Base-by-base conservation (phyloP, 2,888 invertebrate species). In the Pollenia labialis region DNA sequence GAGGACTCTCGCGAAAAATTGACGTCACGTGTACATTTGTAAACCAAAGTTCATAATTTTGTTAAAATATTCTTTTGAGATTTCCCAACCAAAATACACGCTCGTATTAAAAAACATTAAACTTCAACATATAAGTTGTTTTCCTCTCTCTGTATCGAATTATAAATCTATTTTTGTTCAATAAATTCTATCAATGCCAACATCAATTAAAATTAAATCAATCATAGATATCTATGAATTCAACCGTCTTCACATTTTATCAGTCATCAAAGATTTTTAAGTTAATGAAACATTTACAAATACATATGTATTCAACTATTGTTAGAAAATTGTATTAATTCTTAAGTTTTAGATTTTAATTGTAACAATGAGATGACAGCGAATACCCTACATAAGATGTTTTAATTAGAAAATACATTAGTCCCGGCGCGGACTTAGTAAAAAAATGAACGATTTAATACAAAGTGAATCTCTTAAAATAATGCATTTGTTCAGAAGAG, bases 151-250 rank as follows among this genome's bases (percentile, higher is more conserved):
- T 23, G 23, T 23, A 23, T 23, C 23, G 23, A 23, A 23, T 23
- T 23, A 23, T 23, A 23, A 23, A 23, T 23, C 2, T 23, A 2
- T 23, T 23, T 23, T 23, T 23, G 1, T 23, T 23, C 23, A 23
- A 23, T 23, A 23, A n/a, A n/a, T n/a, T 23, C 23, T 23, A 76
- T 44, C 52, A 46, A 62, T 62, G 11, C n/a, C 14, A 44, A 68
- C 40, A 32, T 66, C 48, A 75, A 50, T 79, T 69, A 56, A 18
- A 18, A 60, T 50, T 44, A 23, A 71, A 52, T 81, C 54, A 81
- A 64, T 56, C 23, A 23, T 23, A 23, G 23, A 23, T 23, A 23
- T 23, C 23, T 23, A 23, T 23, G 23, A 23, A 23, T 2, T 23
- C 23, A 23, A 23, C 23, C 64, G 54, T 12, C 14, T 54, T n/a